These are phyloP conservation scores for Poeciliopsis turneri DNA, from an alignment of 2,797 vertebrate species.

Conservation along the genomic window DNA sequence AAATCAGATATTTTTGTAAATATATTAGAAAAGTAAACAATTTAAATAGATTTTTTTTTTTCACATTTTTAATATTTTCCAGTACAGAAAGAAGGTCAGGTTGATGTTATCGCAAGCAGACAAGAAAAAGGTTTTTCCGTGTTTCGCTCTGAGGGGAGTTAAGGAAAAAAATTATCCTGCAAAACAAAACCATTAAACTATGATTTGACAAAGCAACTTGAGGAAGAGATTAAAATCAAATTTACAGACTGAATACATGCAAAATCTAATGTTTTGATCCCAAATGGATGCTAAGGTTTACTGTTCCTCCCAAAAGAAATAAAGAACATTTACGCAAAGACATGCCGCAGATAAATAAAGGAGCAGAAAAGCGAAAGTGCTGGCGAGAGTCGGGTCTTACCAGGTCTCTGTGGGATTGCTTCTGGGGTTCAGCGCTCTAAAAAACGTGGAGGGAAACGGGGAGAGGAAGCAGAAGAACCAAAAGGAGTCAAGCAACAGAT, in stretches of 20 bases:
- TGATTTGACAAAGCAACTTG: conserved; percentile 40
- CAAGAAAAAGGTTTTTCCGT: conserved; percentile 33
- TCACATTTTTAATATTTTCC: conserved; percentile 8
- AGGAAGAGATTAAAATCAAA: conserved; percentile 42
- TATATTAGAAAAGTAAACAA: not conserved
- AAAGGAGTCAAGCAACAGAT: conserved; percentile 44
- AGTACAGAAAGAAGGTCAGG: conserved; percentile 30
- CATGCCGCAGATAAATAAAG: conserved; percentile 6
- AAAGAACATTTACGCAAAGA: conserved; percentile 10
- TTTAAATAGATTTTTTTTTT: not conserved
- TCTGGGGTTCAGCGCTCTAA: conserved; percentile 73
- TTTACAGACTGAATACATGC: conserved; percentile 21
- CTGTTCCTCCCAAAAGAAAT: conserved; percentile 3
- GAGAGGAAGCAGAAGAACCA: conserved; percentile 39
- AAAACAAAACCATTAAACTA: conserved; percentile 45
- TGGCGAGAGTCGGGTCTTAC: conserved; percentile 68
- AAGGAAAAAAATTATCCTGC: conserved; percentile 43
- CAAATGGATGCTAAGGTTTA: conserved; percentile 12
- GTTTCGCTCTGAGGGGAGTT: conserved; percentile 46
- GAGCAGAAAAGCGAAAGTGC: conserved; percentile 21
- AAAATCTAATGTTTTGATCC: conserved; percentile 11
- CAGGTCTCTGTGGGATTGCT: conserved; percentile 73
- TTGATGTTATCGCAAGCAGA: conserved; percentile 38
- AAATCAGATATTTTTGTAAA: not conserved
- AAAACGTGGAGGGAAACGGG: conserved; percentile 36